A percentile compares a stretch with the other conserved stretches of the same genome.
Evolutionary conservation across 92 coral and sea anemone species (phyloP).

Genomic region (Parazoanthus darwini): DNA sequence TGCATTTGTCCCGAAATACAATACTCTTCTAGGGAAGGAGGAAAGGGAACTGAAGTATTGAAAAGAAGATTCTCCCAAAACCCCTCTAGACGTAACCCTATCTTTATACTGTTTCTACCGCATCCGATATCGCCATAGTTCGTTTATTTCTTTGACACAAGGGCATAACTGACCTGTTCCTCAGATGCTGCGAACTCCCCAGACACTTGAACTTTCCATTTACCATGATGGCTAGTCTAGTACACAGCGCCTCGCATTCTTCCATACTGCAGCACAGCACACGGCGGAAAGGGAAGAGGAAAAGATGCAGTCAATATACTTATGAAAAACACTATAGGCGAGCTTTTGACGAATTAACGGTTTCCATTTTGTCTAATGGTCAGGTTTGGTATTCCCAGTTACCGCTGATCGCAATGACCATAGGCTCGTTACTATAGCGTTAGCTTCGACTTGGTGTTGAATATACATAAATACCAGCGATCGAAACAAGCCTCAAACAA

Average conservation of each 20-base stretch:
- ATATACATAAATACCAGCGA: too few relatives aligned
- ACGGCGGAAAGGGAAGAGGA: not conserved
- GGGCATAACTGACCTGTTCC: constrained; percentile 70
- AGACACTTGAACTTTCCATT: constrained; percentile 95
- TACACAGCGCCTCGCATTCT: constrained; percentile 96
- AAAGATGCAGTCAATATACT: not conserved
- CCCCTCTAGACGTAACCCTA: not conserved
- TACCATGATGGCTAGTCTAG: constrained; percentile 98
- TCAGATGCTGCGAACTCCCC: constrained; percentile 95
- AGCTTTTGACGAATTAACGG: too few relatives aligned
- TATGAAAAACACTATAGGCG: too few relatives aligned
- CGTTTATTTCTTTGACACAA: not conserved
- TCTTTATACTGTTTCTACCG: not conserved
- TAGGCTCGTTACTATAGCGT: too few relatives aligned
- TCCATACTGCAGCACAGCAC: constrained; percentile 76
- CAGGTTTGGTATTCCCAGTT: too few relatives aligned
- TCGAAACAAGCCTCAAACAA: too few relatives aligned
- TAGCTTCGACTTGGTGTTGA: too few relatives aligned
- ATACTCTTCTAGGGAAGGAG: too few relatives aligned
- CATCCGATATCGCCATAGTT: not conserved
- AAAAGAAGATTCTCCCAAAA: not conserved
- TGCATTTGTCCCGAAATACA: too few relatives aligned
- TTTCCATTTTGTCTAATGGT: too few relatives aligned
- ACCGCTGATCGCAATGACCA: too few relatives aligned
- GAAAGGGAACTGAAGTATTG: too few relatives aligned